Evolutionary conservation across 2,113 vertebrate species (phyloP).

Genomic region (Rutilus rutilus): DNA sequence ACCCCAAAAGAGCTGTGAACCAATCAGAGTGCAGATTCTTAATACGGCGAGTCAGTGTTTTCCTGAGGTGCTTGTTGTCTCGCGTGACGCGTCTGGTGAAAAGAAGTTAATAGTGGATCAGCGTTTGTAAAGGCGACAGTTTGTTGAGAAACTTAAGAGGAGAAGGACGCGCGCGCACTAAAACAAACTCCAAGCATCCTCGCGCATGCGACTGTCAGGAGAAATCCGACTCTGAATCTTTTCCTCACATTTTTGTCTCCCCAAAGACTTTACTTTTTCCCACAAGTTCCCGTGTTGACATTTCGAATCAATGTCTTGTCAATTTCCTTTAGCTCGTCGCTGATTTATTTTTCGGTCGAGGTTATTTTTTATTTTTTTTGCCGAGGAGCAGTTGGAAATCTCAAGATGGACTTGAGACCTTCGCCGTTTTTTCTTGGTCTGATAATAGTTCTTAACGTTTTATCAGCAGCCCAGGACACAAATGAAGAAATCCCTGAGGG

Average conservation of each 20-base stretch:
- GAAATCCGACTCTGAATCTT: not conserved
- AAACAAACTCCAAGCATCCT: slow-evolving; percentile 41
- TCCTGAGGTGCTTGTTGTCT: slow-evolving; percentile 23
- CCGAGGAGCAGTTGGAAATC: slow-evolving; percentile 43
- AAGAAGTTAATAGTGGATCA: slow-evolving; percentile 63
- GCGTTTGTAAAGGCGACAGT: slow-evolving; percentile 1
- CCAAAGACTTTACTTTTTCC: not conserved
- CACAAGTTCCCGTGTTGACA: not conserved
- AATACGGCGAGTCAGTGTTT: slow-evolving; percentile 20
- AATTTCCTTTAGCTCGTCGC: slow-evolving; percentile 24
- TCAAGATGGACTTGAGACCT: slow-evolving; percentile 66
- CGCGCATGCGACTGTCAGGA: slow-evolving; percentile 2
- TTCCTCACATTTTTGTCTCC: not conserved
- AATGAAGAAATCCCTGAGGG: slow-evolving; percentile 85
- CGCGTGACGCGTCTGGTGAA: slow-evolving; percentile 52
- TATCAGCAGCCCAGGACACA: slow-evolving; percentile 71
- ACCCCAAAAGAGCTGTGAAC: slow-evolving; percentile 52
- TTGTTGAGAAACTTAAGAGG: slow-evolving; percentile 1
- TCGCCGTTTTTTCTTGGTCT: slow-evolving; percentile 57
- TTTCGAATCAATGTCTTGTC: slow-evolving; percentile 63
- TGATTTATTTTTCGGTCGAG: slow-evolving; percentile 17
- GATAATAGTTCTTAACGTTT: slow-evolving; percentile 63
- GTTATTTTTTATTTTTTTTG: slow-evolving; percentile 29
- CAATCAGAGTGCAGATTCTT: slow-evolving; percentile 66
- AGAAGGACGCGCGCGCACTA: slow-evolving; percentile 15